Percentiles rank a stretch among this genome's conserved stretches.
Conservation (phyloP, 2,888 invertebrate genomes). For the Acheta domesticus region DNA sequence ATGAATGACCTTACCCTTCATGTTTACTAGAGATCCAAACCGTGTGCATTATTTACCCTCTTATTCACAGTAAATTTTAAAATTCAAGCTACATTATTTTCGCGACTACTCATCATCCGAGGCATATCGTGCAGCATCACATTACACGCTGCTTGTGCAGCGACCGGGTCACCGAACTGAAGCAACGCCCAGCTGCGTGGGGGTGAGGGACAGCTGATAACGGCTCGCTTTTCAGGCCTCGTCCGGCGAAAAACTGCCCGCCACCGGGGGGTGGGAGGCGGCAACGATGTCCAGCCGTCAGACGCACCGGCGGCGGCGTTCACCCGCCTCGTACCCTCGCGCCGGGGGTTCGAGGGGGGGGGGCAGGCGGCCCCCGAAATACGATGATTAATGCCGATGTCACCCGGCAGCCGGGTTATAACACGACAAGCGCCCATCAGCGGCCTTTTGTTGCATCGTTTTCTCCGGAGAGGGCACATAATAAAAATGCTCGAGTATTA, state of each 20-base stretch:
- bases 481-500: constrained; percentile 7
- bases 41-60: no score
- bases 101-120: no score
- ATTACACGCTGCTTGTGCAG: no score
- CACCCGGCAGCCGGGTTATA: not conserved
- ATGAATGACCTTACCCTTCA: no score
- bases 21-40: no score
- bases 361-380: not conserved
- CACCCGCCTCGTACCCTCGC: no score
- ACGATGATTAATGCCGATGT: constrained; percentile 18
- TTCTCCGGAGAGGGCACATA: not conserved
- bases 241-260: not conserved
- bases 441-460: constrained; percentile 2
- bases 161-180: no score
- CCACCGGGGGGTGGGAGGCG: not conserved
- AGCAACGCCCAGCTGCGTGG: no score
- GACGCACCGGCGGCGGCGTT: not conserved
- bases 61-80: no score
- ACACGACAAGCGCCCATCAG: not conserved
- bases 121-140: no score
- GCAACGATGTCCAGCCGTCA: constrained; percentile 1
- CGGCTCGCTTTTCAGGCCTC: not conserved
- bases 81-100: no score
- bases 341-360: not conserved
- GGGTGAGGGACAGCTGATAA: no score